phyloP scores from a whole-genome alignment of 2,113 vertebrate species.

The Astur gentilis region DNA sequence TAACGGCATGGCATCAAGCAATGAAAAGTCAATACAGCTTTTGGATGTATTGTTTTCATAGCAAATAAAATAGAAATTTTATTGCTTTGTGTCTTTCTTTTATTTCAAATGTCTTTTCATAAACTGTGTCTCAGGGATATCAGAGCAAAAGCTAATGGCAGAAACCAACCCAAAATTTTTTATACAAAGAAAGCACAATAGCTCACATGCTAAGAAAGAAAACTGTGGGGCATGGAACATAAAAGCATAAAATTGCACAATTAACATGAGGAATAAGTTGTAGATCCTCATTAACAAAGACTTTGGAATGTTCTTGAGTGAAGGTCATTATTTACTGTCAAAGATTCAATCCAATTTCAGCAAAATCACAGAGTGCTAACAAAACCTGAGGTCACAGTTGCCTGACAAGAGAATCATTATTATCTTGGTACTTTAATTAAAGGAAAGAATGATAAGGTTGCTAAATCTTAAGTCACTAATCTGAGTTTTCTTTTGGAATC shows the following conservation, averaged over 20 bases:
- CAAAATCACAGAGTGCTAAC: neutral
- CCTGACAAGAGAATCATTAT: neutral
- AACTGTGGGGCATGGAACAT: neutral
- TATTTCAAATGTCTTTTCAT: neutral
- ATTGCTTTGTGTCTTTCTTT: neutral
- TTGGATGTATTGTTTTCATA: neutral
- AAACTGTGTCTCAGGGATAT: neutral
- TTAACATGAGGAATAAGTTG: neutral
- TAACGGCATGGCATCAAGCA: neutral
- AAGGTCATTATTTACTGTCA: conserved; percentile 39
- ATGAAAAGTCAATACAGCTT: neutral
- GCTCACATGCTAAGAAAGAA: neutral
- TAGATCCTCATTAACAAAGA: neutral
- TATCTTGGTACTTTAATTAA: conserved; percentile 18
- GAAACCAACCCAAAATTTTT: neutral
- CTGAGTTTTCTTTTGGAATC: neutral
- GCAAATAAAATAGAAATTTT: neutral
- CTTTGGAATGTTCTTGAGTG: neutral
- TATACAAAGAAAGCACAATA: neutral
- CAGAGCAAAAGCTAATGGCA: neutral
- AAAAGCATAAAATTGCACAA: neutral
- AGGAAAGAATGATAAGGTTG: neutral
- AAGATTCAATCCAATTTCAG: conserved; percentile 2
- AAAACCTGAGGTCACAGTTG: neutral
- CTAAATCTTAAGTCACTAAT: neutral